These are phyloP conservation scores for Botrylloides violaceus DNA, from an alignment of 23 tunicate genomes.

Conservation along the genomic window DNA sequence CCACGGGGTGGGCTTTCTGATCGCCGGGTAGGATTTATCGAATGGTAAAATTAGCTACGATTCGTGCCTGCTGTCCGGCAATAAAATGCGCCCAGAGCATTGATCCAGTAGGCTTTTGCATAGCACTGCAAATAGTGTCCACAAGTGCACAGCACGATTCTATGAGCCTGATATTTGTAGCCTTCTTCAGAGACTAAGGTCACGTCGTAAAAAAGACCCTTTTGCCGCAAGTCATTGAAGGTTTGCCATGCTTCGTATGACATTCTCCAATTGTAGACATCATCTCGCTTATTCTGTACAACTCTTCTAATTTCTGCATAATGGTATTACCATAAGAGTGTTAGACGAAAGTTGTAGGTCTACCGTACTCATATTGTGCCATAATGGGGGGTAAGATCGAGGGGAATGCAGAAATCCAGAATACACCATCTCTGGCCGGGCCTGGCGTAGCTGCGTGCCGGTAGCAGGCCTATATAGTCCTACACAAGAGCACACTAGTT, in stretches of 20 bases:
- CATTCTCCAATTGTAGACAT: slow-evolving; percentile 27
- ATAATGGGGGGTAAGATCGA: too few species aligned
- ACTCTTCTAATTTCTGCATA: slow-evolving; percentile 17
- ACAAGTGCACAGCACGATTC: slow-evolving; percentile 71
- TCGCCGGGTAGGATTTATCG: too few species aligned
- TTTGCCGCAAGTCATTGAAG: slow-evolving; percentile 43
- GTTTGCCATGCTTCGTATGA: slow-evolving; percentile 61
- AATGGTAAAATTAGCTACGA: too few species aligned
- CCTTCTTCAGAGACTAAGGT: slow-evolving; percentile 47
- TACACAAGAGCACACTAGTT: too few species aligned
- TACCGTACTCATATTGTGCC: neutral
- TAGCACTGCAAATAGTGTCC: slow-evolving; percentile 64
- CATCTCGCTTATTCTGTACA: neutral
- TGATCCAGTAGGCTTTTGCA: too few species aligned
- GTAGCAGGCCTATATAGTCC: too few species aligned
- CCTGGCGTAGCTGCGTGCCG: too few species aligned
- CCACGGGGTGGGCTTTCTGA: too few species aligned
- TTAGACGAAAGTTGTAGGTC: neutral
- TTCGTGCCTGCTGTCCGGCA: neutral
- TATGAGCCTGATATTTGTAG: slow-evolving; percentile 47
- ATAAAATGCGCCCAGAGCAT: neutral
- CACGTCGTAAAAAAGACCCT: slow-evolving; percentile 63
- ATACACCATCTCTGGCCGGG: too few species aligned
- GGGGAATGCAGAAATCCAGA: too few species aligned
- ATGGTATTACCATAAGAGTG: too few species aligned